Percentiles rank a stretch among this genome's conserved stretches.
phyloP scores from a whole-genome alignment of 2,888 invertebrate species.

The Pterostichus niger region DNA sequence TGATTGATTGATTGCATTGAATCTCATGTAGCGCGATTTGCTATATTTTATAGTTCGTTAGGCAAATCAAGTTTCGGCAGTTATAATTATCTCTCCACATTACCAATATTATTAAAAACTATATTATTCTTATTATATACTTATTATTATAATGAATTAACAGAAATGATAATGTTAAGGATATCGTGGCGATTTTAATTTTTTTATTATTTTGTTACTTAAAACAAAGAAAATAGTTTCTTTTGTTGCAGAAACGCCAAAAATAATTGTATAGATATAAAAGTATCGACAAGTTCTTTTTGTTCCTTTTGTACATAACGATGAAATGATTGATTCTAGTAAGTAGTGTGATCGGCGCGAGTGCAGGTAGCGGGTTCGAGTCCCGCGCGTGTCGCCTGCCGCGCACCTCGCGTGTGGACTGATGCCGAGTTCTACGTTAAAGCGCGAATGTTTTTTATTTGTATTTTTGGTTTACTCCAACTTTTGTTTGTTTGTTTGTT shows the following conservation, averaged over 20 bases:
- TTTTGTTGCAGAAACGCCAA: constrained; percentile 77
- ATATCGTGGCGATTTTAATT: constrained; percentile 70
- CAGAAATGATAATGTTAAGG: constrained; percentile 44
- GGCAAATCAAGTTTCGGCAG: constrained; percentile 57
- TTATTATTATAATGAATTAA: constrained; percentile 48
- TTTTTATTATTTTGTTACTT: constrained; percentile 75
- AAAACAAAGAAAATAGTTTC: constrained; percentile 75
- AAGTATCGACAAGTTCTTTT: constrained; percentile 74
- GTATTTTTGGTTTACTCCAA: constrained; percentile 69
- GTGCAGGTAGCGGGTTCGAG: constrained; percentile 7
- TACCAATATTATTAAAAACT: constrained; percentile 59
- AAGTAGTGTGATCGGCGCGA: constrained; percentile 68
- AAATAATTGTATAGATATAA: constrained; percentile 73
- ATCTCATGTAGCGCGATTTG: constrained; percentile 29
- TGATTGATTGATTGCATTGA: not conserved
- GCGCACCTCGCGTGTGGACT: not conserved
- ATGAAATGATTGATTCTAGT: constrained; percentile 69
- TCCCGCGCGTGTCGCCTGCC: constrained; percentile 48
- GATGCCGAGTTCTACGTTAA: constrained; percentile 59
- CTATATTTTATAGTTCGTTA: constrained; percentile 19
- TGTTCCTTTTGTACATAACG: constrained; percentile 77
- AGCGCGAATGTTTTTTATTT: constrained; percentile 69
- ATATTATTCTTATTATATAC: constrained; percentile 13
- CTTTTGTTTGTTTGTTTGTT: constrained; percentile 72
- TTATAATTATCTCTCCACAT: constrained; percentile 55